These are phyloP conservation scores for Aythya fuligula DNA, from an alignment of 2,797 vertebrate genomes.

Conservation along the genomic window DNA sequence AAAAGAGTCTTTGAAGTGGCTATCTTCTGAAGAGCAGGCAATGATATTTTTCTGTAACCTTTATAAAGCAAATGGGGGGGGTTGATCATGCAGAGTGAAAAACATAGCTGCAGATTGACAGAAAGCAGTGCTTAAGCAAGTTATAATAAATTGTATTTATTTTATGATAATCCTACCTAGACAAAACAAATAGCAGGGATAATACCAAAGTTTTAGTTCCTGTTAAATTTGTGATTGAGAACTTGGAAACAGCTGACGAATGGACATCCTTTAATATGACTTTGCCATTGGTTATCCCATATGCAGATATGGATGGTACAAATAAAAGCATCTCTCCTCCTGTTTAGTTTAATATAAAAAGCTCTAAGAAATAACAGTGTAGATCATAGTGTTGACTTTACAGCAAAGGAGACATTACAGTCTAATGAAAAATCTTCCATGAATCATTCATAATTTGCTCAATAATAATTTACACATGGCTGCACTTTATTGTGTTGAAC, in stretches of 20 bases:
- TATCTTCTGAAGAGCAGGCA: slow-evolving; percentile 70
- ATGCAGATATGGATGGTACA: neutral
- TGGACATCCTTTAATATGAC: neutral
- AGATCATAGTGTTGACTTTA: slow-evolving; percentile 71
- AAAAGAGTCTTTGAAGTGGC: slow-evolving; percentile 64
- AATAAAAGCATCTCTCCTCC: slow-evolving; percentile 34
- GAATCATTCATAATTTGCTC: slow-evolving; percentile 72
- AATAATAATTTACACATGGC: slow-evolving; percentile 70
- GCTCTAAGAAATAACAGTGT: slow-evolving; percentile 50
- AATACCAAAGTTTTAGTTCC: neutral
- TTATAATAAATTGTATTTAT: neutral
- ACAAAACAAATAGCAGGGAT: neutral
- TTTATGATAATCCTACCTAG: neutral
- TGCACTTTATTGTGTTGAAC: slow-evolving; percentile 64
- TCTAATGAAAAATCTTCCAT: slow-evolving; percentile 67
- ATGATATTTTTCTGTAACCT: slow-evolving; percentile 62
- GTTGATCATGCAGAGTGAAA: slow-evolving; percentile 17
- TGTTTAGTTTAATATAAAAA: neutral
- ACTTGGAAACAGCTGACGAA: neutral
- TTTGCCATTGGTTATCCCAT: neutral
- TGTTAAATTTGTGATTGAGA: neutral
- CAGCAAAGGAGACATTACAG: slow-evolving; percentile 57
- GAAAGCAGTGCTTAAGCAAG: neutral
- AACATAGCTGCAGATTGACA: neutral
- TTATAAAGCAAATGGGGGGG: slow-evolving; percentile 24